Evolutionary conservation across 2,888 invertebrate genomes (phyloP).

Genomic region (Spodoptera littoralis): DNA sequence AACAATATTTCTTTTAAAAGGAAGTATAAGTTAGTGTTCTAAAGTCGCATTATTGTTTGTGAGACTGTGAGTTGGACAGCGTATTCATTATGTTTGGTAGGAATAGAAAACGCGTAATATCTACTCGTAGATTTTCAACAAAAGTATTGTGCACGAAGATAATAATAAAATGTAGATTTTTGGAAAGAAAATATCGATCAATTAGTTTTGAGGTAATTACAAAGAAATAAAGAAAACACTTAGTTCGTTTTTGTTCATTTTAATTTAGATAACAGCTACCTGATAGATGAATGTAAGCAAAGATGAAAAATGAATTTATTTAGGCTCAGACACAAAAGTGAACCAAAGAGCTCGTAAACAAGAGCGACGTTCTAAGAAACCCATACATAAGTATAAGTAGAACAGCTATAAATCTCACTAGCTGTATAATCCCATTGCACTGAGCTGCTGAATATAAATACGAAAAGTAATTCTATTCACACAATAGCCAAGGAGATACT

Average conservation of each 20-base stretch:
- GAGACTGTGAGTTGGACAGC: too few relatives aligned
- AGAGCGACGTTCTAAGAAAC: slow-evolving; percentile 8
- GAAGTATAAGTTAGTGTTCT: too few relatives aligned
- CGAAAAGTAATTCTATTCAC: slow-evolving; percentile 6
- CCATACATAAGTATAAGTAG: slow-evolving; percentile 11
- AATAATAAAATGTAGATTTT: too few relatives aligned
- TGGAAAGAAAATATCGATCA: too few relatives aligned
- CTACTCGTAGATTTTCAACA: too few relatives aligned
- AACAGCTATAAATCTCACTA: slow-evolving; percentile 28
- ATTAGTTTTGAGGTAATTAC: not conserved
- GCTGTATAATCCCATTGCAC: slow-evolving; percentile 32
- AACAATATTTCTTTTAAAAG: too few relatives aligned
- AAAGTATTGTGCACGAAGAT: too few relatives aligned
- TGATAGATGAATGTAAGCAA: not conserved
- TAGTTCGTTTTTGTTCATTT: not conserved
- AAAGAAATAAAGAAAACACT: not conserved
- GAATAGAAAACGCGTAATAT: too few relatives aligned
- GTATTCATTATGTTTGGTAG: too few relatives aligned
- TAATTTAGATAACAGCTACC: slow-evolving; percentile 2
- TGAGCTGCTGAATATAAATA: slow-evolving; percentile 30
- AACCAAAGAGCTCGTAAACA: slow-evolving; percentile 25
- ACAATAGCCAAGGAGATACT: slow-evolving; percentile 6
- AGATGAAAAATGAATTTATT: slow-evolving; percentile 25
- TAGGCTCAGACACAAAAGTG: slow-evolving; percentile 10
- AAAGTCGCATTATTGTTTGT: too few relatives aligned